Evolutionary conservation across 64 coral and sea anemone species (phyloP), one percentile per base, ranked within the genome.

Genomic region (Actinia equina): DNA sequence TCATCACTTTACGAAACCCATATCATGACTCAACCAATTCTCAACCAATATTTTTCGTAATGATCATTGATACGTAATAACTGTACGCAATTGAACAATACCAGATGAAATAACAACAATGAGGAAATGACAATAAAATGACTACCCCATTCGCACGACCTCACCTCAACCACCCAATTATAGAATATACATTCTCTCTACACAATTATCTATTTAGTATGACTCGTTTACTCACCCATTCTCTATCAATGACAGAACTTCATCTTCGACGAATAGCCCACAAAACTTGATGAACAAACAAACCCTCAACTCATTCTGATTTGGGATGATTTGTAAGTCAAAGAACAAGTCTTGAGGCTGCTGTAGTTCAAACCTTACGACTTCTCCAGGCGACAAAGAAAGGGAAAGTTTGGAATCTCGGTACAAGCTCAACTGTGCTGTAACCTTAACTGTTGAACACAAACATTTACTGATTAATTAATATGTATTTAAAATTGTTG

Each of bases 161-260:
- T 49, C 3, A 37, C 30, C 30, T 49, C 7, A 1, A 4, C 46
- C 7, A 8, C 46, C 46, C 46, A 49, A 49, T 37, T 37, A 49
- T 49, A 8, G 46, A 6, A 37, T 37, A 37, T 37, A 37, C 30
- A 23, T 65, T 65, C 12, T 65, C 18, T 4, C 18, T 22, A 0
- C 0, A 13, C 62, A 1, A 12, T 74, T 3, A 74, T 74, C 69
- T 74, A 9, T 30, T 71, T n/a, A 71, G 23, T 10, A 11, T 37
- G 30, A 37, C 69, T 74, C 69, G 25, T 41, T 74, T 74, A 81
- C 78, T 52, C 20, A 81, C 78, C 78, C 78, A 52, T 81, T 81
- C 43, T 81, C 43, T 7, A 81, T 81, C 78, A 81, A 6, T 6
- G 45, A 52, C 18, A 74, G 13, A 12, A 19, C 43, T 17, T 81